phyloP scores from a whole-genome alignment of 2,113 vertebrate genomes.

The Hemiprocne comata region DNA sequence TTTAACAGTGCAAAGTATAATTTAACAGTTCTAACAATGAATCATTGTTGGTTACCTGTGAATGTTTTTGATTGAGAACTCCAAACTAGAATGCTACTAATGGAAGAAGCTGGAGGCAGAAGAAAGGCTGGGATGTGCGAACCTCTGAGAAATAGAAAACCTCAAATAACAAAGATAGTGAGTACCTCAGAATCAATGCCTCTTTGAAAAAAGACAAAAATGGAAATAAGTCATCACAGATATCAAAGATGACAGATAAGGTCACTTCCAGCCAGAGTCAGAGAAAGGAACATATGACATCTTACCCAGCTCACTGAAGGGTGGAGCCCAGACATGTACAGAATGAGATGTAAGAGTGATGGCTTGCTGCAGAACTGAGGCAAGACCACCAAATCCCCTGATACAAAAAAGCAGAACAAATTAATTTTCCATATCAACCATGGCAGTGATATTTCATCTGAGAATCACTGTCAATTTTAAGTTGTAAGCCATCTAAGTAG shows the following conservation, averaged over 20 bases:
- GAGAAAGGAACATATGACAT: neutral
- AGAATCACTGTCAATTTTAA: neutral
- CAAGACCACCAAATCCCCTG: neutral
- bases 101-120: neutral
- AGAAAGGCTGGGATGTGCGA: neutral
- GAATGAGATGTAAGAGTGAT: neutral
- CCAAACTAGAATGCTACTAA: neutral
- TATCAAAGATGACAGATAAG: neutral
- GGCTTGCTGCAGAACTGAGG: neutral
- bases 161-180: neutral
- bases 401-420: neutral
- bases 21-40: neutral
- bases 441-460: neutral
- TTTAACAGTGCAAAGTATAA: neutral
- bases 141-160: neutral
- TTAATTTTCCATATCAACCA: neutral
- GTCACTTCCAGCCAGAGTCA: neutral
- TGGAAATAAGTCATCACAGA: neutral
- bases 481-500: neutral
- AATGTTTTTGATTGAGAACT: neutral
- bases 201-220: neutral
- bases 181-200: neutral
- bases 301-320: neutral
- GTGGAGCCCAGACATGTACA: neutral
- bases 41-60: neutral